Evolutionary conservation across 2,797 vertebrate genomes (phyloP), one percentile per base, ranked within the genome.

Genomic region (Sebastolobus altivelis): DNA sequence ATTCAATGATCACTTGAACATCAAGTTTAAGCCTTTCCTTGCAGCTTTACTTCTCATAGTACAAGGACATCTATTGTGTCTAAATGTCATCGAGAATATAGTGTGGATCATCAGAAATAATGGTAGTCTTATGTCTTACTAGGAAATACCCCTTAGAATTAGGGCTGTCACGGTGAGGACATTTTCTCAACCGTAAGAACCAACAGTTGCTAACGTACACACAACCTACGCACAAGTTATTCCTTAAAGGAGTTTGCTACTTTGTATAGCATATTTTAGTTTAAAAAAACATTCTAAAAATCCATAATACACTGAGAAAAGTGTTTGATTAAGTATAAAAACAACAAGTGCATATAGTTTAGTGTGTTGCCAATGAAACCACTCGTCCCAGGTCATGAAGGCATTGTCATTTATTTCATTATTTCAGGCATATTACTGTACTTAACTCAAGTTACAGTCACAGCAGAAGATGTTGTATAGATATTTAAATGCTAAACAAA

Each of bases 11-110:
- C 52, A 56, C 49, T 8, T 12, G 4, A 63, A 59, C 77, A 76
- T 82, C 9, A 58, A 74, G 33, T 55, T 4, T 77, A 29, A 73
- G 54, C 46, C 20, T 65, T 40, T 35, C 20, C 0, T 27, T 58
- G 33, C 65, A 72, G 55, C 25, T 20, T 31, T 16, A 27, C 14
- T 70, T 56, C 14, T 38, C 5, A 4, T 5, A 31, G 35, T 25
- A 79, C 76, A 80, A 83, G 59, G 60, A 43, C 59, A 68, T 72
- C n/a, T 13, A 7, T 82, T 79, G 54, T 85, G 40, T 72, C 37
- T 8, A 66, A 27, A 71, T 74, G 43, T 33, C 40, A 31, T 43
- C 11, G 1, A 62, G 25, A 43, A 35, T 25, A 29, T 22, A 16
- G 8, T 63, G 72, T 11, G 18, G 31, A 14, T 58, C 43, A 65